Conservation (phyloP, 1,140 invertebrate genomes). For the Polypedilum vanderplanki region DNA sequence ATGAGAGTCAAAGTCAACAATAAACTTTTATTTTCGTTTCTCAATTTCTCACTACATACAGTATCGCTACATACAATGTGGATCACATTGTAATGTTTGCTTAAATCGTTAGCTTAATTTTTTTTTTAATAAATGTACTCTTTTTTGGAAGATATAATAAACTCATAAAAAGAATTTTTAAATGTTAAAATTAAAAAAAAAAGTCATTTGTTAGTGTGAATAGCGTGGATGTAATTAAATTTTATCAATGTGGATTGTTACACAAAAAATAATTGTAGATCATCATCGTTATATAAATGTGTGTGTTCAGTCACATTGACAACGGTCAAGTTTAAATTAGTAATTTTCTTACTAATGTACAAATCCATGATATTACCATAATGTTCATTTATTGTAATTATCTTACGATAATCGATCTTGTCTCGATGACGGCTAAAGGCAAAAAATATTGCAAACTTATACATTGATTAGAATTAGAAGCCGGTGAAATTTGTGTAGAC, state of each 20-base stretch:
- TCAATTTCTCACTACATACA: neutral
- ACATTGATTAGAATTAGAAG: neutral
- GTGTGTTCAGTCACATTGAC: neutral
- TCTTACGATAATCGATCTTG: neutral
- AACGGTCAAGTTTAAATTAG: conserved; percentile 11
- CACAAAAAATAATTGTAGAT: neutral
- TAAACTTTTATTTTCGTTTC: conserved; percentile 7
- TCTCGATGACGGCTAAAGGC: neutral
- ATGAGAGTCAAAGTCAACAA: neutral
- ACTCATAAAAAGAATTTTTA: too few relatives aligned
- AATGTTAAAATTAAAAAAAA: neutral
- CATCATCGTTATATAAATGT: neutral
- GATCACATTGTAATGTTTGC: neutral
- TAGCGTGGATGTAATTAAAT: neutral
- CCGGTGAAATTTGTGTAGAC: neutral
- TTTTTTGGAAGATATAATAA: neutral
- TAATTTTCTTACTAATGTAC: neutral
- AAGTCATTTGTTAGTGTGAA: neutral
- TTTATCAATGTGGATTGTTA: neutral
- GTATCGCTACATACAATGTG: neutral
- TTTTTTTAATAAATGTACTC: neutral
- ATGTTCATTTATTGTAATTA: neutral
- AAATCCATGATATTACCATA: too few relatives aligned
- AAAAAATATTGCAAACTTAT: neutral
- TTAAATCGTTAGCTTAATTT: neutral